Evolutionary conservation across 2,888 invertebrate species (phyloP), one percentile per base, ranked within the genome.

Genomic region (Drosophila nigritarsus): DNA sequence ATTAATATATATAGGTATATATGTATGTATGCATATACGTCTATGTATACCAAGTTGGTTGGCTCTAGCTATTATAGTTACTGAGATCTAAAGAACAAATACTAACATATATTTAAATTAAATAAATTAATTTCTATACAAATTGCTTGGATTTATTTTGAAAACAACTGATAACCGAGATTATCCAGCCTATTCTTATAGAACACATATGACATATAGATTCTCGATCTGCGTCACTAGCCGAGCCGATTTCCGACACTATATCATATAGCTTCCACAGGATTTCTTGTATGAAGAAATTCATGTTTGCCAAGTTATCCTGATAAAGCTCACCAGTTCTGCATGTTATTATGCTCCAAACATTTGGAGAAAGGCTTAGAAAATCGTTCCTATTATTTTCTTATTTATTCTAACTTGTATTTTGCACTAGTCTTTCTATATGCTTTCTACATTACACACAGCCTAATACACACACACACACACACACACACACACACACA

Each of bases 401-500:
- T 15, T 24, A 8, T 29, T 30, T 32, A 32, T 6, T 18, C 15
- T 7, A 49, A 32, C 49, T 36, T 38, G 71, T n/a, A 4, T 24
- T 15, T 24, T 45, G 24, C 24, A 24, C 15, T 15, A 45, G 20
- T 5, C 5, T 18, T 18, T 38, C 18, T 8, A 18, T 45, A 51
- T 34, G 64, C 56, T 51, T 49, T 64, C 32, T 40, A 48, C 58
- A 34, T 8, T 24, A 15, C 18, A 30, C n/a, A 40, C 27, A 13
- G 18, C 27, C 27, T 38, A 38, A 27, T 13, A 30, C 42, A 45
- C 53, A 66, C 61, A 70, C 60, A 42, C 61, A 70, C 60, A 30
- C 42, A 45, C 53, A 66, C 61, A 70, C 60, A 42, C 61, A 70
- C 60, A 42, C 49, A 50, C 60, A 53, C 49, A 29, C 54, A 34